These are phyloP conservation scores for Pogonomyrmex barbatus DNA, from an alignment of 1,140 invertebrate genomes.

Conservation along the genomic window DNA sequence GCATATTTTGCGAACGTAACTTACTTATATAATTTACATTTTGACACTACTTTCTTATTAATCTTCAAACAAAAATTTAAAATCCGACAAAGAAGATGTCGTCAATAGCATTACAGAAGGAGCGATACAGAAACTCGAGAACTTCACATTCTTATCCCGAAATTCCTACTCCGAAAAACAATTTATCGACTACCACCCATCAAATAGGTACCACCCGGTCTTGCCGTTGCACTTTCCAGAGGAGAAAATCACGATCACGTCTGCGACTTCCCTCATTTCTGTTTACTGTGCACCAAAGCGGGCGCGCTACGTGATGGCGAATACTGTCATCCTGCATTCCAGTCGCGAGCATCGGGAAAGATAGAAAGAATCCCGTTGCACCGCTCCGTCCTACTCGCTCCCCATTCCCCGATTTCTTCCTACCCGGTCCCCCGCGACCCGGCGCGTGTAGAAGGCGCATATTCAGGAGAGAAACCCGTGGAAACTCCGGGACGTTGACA, in stretches of 20 bases:
- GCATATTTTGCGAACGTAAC: background rate
- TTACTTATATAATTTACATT: background rate
- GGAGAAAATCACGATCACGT: conserved; percentile 67
- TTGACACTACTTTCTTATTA: background rate
- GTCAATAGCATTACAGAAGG: background rate
- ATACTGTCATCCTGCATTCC: conserved; percentile 80
- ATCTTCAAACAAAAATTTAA: background rate
- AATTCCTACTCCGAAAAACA: conserved; percentile 40
- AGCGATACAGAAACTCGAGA: background rate
- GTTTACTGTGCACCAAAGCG: conserved; percentile 73
- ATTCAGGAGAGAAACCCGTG: conserved; percentile 73
- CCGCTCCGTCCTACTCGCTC: conserved; percentile 25
- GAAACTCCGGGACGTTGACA: conserved; percentile 81
- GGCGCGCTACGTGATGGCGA: conserved; percentile 74
- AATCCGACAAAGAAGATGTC: background rate
- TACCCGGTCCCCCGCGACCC: background rate
- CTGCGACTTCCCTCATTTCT: conserved; percentile 69
- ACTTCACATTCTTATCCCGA: background rate
- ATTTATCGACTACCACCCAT: conserved; percentile 54
- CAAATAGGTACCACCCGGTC: conserved; percentile 22
- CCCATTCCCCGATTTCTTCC: conserved; percentile 37
- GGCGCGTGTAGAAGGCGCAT: conserved; percentile 69
- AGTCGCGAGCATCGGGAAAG: conserved; percentile 72
- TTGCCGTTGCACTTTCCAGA: conserved; percentile 55
- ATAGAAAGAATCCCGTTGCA: conserved; percentile 68